phyloP scores from a whole-genome alignment of 2,113 vertebrate species.

The Aphyosemion australe region DNA sequence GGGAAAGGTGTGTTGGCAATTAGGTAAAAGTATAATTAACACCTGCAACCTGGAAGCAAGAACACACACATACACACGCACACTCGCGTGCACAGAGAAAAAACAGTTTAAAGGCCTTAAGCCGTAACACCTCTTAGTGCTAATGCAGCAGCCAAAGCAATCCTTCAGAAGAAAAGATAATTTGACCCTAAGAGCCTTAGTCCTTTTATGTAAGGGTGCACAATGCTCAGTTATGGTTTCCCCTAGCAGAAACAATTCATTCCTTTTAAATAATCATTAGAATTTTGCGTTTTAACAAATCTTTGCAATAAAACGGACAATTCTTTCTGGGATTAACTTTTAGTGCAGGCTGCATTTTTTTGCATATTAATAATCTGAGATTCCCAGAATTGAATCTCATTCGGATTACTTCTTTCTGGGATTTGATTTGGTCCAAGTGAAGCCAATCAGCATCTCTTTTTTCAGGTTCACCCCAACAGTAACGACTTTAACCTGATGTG shows the following conservation, averaged over 20 bases:
- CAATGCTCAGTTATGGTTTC: constrained; percentile 61
- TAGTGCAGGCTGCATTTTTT: constrained; percentile 11
- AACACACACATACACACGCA: too few relatives aligned
- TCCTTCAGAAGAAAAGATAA: constrained; percentile 38
- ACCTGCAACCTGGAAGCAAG: too few relatives aligned
- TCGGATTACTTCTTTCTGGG: constrained; percentile 3
- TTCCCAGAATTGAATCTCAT: too few relatives aligned
- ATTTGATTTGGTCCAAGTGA: neutral
- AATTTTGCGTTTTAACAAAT: constrained; percentile 57
- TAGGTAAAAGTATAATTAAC: too few relatives aligned
- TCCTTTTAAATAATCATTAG: constrained; percentile 59
- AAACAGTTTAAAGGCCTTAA: too few relatives aligned
- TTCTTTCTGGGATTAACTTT: constrained; percentile 1
- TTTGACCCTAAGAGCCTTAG: constrained; percentile 64
- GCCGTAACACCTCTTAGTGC: too few relatives aligned
- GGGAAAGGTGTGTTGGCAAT: too few relatives aligned
- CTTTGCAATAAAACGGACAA: constrained; percentile 49
- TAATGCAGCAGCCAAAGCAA: constrained; percentile 57
- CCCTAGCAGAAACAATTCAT: constrained; percentile 74
- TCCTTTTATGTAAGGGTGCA: constrained; percentile 63
- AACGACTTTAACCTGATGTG: constrained; percentile 98
- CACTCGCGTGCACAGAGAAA: too few relatives aligned
- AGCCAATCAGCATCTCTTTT: constrained; percentile 4
- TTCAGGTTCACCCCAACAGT: constrained; percentile 91
- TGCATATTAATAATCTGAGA: constrained; percentile 18